Evolutionary conservation across 2,888 invertebrate species (phyloP).

Genomic region (Coenonympha glycerion): DNA sequence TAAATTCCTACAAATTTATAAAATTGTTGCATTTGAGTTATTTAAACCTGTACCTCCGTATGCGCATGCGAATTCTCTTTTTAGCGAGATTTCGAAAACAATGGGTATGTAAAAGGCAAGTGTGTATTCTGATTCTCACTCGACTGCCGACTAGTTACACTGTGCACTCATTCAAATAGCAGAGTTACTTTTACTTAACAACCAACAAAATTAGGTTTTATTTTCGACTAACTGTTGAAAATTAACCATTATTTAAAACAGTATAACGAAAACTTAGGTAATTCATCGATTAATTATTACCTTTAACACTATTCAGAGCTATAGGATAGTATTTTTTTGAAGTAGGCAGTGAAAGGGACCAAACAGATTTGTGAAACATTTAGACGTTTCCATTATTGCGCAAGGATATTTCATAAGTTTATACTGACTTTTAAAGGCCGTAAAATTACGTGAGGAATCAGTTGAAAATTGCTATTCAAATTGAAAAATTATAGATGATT

Average conservation of each 20-base stretch:
- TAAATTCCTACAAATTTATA: not conserved
- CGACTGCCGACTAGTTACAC: constrained; percentile 42
- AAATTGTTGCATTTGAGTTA: not conserved
- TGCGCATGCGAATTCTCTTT: constrained; percentile 14
- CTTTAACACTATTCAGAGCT: not conserved
- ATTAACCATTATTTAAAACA: not conserved
- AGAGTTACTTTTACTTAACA: constrained; percentile 52
- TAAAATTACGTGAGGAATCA: constrained; percentile 12
- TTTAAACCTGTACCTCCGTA: not conserved
- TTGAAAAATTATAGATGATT: constrained; percentile 29
- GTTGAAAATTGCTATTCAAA: not conserved
- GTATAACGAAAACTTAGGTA: not conserved
- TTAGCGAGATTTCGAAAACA: constrained; percentile 21
- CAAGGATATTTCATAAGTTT: constrained; percentile 20
- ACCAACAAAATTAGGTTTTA: constrained; percentile 8
- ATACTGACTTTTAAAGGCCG: constrained; percentile 16
- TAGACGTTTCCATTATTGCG: constrained; percentile 8
- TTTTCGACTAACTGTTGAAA: constrained; percentile 1
- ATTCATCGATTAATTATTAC: not conserved
- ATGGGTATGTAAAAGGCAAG: constrained; percentile 27
- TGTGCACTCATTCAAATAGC: constrained; percentile 41
- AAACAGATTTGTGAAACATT: constrained; percentile 16
- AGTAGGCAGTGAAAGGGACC: constrained; percentile 17
- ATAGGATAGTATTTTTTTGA: not conserved
- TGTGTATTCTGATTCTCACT: constrained; percentile 27